A percentile compares a stretch with the other conserved stretches of the same genome.
phyloP scores from a whole-genome alignment of 2,113 vertebrate species.

The Willisornis vidua region DNA sequence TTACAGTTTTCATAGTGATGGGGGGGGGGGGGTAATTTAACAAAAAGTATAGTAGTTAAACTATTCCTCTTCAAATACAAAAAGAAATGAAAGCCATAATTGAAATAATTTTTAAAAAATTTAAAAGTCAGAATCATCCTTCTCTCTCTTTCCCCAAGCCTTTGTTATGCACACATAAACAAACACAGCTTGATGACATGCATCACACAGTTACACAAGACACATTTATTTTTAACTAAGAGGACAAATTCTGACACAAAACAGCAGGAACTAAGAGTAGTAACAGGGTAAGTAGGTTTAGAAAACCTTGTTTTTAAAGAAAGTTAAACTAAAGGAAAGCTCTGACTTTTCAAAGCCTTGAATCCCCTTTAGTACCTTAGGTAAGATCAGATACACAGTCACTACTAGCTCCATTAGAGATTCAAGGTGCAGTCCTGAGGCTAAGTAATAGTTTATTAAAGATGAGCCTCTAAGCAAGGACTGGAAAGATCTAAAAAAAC shows the following conservation, averaged over 20 bases:
- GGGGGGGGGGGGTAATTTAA: accelerated
- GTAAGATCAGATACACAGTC: not conserved
- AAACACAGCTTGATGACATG: not conserved
- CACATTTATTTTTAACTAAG: not conserved
- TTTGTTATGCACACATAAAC: not conserved
- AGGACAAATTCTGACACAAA: not conserved
- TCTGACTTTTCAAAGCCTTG: not conserved
- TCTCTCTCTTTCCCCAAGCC: not conserved
- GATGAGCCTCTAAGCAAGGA: accelerated
- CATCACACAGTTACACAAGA: not conserved
- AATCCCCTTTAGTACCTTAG: not conserved
- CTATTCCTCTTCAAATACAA: not conserved
- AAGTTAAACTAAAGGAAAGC: not conserved
- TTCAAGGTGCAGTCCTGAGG: accelerated
- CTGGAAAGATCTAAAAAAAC: not conserved
- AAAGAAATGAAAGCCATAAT: not conserved
- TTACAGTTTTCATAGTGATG: not conserved
- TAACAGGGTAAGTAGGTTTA: not conserved
- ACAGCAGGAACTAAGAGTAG: not conserved
- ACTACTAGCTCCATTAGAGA: accelerated
- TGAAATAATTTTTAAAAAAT: not conserved
- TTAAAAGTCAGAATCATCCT: not conserved
- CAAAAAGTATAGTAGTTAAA: not conserved
- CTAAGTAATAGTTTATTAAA: not conserved
- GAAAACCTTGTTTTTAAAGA: not conserved